These are phyloP conservation scores for Protobothrops mucrosquamatus DNA, from an alignment of 2,113 vertebrate genomes.

Conservation along the genomic window DNA sequence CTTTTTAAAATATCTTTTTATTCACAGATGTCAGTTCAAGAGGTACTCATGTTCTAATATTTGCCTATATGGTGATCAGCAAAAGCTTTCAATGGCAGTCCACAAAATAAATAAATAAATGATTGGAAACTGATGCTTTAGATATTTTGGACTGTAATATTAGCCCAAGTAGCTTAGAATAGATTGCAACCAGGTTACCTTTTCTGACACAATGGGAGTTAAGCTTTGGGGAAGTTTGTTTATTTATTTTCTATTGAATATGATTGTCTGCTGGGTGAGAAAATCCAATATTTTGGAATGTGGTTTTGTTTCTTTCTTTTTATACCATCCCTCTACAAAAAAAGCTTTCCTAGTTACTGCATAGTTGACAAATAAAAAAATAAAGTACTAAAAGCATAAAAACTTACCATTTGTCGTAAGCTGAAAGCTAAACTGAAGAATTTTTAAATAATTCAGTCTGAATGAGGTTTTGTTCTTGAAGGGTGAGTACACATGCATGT, in stretches of 20 bases:
- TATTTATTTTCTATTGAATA: not conserved
- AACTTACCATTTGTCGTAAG: not conserved
- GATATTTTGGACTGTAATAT: not conserved
- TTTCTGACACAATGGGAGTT: not conserved
- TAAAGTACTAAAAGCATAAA: not conserved
- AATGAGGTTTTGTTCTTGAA: not conserved
- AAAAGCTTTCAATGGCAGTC: not conserved
- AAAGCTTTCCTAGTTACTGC: not conserved
- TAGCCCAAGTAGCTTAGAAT: not conserved
- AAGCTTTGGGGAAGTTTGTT: not conserved
- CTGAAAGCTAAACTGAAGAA: not conserved
- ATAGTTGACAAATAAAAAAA: not conserved
- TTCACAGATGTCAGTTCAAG: not conserved
- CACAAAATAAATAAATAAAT: not conserved
- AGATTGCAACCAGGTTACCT: not conserved
- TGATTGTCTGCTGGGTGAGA: not conserved
- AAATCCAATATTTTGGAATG: not conserved
- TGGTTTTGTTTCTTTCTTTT: not conserved
- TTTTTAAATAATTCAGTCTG: not conserved
- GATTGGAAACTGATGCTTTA: not conserved
- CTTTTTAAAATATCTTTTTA: not conserved
- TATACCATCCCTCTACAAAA: not conserved
- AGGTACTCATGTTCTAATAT: not conserved
- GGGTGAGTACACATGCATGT: not conserved
- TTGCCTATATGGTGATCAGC: not conserved